Percentiles rank a stretch among this genome's conserved stretches.
Evolutionary conservation across 2,888 invertebrate species (phyloP).

Genomic region (Polydrusus tereticollis): DNA sequence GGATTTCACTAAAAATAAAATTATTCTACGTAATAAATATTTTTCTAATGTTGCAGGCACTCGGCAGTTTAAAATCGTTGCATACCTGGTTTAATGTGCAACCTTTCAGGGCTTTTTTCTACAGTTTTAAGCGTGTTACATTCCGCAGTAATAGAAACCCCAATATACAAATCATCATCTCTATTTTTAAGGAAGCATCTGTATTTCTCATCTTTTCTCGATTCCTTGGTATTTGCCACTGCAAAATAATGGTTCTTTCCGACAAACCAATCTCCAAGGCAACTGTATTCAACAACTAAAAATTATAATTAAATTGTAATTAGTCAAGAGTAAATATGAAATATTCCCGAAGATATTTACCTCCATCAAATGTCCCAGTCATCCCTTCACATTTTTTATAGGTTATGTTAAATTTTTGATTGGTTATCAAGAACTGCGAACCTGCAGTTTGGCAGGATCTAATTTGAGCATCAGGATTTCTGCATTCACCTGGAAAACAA

Average conservation of each 20-base stretch:
- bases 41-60: not conserved
- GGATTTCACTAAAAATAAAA: constrained; percentile 72
- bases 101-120: constrained; percentile 92
- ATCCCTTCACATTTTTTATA: constrained; percentile 92
- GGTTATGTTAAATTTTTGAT: constrained; percentile 96
- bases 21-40: not conserved
- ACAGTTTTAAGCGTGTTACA: constrained; percentile 94
- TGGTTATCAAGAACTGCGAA: constrained; percentile 94
- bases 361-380: constrained; percentile 90
- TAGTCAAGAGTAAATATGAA: too few species aligned
- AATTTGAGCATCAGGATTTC: constrained; percentile 89
- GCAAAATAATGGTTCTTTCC: constrained; percentile 97
- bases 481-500: constrained; percentile 77
- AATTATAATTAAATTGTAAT: constrained; percentile 21
- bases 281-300: constrained; percentile 88
- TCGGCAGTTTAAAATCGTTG: not conserved
- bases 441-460: constrained; percentile 96
- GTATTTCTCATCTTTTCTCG: constrained; percentile 94
- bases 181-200: constrained; percentile 94
- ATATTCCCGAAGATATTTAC: too few species aligned
- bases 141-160: constrained; percentile 93
- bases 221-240: constrained; percentile 96
- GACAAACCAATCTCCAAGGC: constrained; percentile 95
- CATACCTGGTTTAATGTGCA: constrained; percentile 85
- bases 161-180: constrained; percentile 92